Base-by-base conservation (phyloP, 1,140 invertebrate genomes). In the Caerostris extrusa region DNA sequence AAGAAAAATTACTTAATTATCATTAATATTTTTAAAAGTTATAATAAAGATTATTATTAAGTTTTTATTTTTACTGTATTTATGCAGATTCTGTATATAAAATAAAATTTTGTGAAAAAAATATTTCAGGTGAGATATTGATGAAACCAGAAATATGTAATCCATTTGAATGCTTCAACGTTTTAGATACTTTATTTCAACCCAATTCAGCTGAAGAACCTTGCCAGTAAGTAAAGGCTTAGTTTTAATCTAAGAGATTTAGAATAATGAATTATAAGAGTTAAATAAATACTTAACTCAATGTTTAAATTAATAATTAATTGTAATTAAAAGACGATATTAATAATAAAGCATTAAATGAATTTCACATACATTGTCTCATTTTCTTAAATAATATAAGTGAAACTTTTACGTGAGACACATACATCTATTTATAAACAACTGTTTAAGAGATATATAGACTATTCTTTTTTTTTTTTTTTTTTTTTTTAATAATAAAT, bases 141-240 rank as follows among this genome's bases (percentile, higher is more conserved):
- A 7, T 81, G 7, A 34, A 50, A 5, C 64, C 60, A 2, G 10
- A 61, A 53, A 60, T 34, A 53, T 88, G 86, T 60, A 88, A 88
- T 88, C 86, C 86, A 64, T 34, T 88, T 50, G 86, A 88, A 53
- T 88, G 86, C 60, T 88, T 88, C 14, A 50, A 88, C n/a, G 58
- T 64, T 88, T 61, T 88, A 19, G 58, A 88, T n/a, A 88, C 86
- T 17, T 55, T 88, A 12, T 88, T 88, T 64, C 19, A 88, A 12
- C 19, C 10, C 14, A 64, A 7, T 50, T 17, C 10, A 5, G 50
- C 7, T 17, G 86, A 67, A 17, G 61, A 61, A 17, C 61, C 60
- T 3, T 88, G 86, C 34, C 50, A 64, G 86, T 88, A 50, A 88
- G 86, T 88, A 53, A 61, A 85, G 50, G 5, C 7, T n/a, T 14